A percentile compares a stretch with the other conserved stretches of the same genome.
These are phyloP conservation scores for Tetrax tetrax DNA, from an alignment of 2,113 vertebrate species.

Conservation along the genomic window DNA sequence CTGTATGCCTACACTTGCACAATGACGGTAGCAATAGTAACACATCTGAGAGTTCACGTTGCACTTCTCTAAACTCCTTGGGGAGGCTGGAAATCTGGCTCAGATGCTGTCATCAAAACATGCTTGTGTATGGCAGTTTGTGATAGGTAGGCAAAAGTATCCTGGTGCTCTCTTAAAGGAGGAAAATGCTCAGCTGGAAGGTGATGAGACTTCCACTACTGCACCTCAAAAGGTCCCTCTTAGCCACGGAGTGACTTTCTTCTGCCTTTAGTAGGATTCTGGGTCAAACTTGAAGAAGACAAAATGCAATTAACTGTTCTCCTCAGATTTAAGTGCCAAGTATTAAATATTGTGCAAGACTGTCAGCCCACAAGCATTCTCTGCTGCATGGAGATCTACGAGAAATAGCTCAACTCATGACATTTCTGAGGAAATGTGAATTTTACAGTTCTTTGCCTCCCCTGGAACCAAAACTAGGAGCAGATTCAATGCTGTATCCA, in stretches of 20 bases:
- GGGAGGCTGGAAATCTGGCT: not conserved
- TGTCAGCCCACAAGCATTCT: not conserved
- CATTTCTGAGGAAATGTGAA: not conserved
- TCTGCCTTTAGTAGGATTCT: not conserved
- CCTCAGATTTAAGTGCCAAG: not conserved
- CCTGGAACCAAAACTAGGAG: not conserved
- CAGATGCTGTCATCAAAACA: not conserved
- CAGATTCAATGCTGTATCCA: not conserved
- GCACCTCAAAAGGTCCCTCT: not conserved
- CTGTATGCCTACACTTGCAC: not conserved
- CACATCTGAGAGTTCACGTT: not conserved
- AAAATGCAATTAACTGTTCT: not conserved
- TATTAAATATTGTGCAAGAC: not conserved
- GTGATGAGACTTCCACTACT: not conserved
- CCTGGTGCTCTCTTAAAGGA: not conserved
- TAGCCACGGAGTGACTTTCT: not conserved
- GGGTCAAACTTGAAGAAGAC: not conserved
- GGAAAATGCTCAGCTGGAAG: not conserved
- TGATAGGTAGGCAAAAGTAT: not conserved
- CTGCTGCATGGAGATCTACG: not conserved
- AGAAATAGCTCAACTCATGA: not conserved
- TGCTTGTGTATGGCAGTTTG: not conserved
- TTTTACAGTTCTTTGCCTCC: not conserved
- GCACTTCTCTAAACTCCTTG: not conserved
- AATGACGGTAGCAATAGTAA: not conserved